A percentile compares a stretch with the other conserved stretches of the same genome.
These are phyloP conservation scores for Lytechinus variegatus DNA, from an alignment of 35 echinoderm and acorn worm species.

Conservation along the genomic window DNA sequence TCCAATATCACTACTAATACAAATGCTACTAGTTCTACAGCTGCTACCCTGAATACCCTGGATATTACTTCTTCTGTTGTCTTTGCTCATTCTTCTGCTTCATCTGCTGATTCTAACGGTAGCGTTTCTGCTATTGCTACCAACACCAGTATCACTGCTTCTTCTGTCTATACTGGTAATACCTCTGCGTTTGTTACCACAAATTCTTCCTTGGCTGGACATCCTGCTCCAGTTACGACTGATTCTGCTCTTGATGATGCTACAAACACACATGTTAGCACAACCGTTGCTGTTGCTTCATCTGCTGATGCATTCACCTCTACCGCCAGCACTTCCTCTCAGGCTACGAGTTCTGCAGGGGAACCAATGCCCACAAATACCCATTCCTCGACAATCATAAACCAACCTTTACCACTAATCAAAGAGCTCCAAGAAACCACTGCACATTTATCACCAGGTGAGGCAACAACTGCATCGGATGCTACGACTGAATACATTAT, in stretches of 20 bases:
- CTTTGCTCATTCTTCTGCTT: background rate
- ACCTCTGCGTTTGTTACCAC: background rate
- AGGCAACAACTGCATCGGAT: background rate
- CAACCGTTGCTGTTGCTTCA: background rate
- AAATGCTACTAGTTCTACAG: no score
- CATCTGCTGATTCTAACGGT: background rate
- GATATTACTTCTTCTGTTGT: no score
- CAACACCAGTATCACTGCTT: background rate
- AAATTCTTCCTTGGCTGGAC: background rate
- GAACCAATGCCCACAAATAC: background rate
- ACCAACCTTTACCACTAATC: background rate
- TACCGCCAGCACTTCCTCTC: no score
- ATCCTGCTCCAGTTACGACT: background rate
- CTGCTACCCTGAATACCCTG: no score
- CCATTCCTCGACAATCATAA: background rate
- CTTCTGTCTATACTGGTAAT: background rate
- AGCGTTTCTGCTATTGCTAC: background rate
- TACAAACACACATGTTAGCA: background rate
- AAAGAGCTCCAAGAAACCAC: background rate
- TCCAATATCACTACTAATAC: no score
- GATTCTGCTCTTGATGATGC: background rate
- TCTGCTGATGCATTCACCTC: no score
- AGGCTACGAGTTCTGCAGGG: background rate
- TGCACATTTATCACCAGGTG: background rate
- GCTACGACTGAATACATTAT: background rate